Base-by-base conservation (phyloP, 2,797 vertebrate species). In the Iguana delicatissima region DNA sequence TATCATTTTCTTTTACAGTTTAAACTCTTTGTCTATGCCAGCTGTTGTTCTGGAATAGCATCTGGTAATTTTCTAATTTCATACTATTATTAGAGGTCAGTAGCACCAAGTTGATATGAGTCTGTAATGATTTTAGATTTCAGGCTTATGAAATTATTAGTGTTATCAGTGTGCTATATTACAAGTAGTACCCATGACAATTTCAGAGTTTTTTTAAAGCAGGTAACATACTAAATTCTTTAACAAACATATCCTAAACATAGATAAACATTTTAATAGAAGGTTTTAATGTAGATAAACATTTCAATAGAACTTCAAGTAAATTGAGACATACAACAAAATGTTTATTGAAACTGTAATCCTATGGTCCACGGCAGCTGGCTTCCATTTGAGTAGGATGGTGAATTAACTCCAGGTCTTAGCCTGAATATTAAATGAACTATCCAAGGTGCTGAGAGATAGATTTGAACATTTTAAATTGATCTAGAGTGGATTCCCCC, bases 51-150 rank as follows among this genome's bases (percentile, higher is more conserved):
- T 76, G 6, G 59, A 62, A 4, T 10, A 62, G 29, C 13, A 35
- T 14, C 26, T 89, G 55, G 90, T 87, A 90, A 1, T 79, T 2
- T 18, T 16, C 42, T 74, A 89, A 89, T 79, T 93, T 2, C 20
- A 20, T 88, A 76, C 46, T 77, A 4, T 80, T 2, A 81, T 91
- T 80, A 35, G 35, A 8, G 14, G 14, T 84, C 62, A 46, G 62
- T 67, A 46, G 10, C 59, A 46, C 82, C 38, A 67, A 46, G 59
- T 6, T 5, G 6, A 62, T 84, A 35, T 84, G 9, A 42, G 5
- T 14, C 5, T 67, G 24, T 32, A 67, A 29, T 46, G 38, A 67
- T 46, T 67, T 67, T 46, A 67, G 12, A 84, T 18, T 12, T 26
- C 14, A 50, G 12, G 24, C 5, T 67, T 84, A 12, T 67, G 38